Percentiles rank a stretch among this genome's conserved stretches.
These are phyloP conservation scores for Pheosia tremula DNA, from an alignment of 2,888 invertebrate species.

Conservation along the genomic window DNA sequence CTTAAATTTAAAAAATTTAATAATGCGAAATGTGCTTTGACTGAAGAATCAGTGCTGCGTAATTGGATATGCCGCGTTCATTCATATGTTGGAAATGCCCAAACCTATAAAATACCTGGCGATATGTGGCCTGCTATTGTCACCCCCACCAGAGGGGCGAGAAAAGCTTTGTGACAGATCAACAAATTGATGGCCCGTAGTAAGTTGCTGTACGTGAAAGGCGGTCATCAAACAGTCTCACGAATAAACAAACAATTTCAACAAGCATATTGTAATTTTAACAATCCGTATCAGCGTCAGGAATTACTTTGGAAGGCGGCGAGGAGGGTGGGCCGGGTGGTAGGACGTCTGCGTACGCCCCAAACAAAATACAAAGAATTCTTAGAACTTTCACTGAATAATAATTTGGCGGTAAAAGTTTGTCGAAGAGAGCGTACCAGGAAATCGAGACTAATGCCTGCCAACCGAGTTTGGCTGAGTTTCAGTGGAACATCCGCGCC, in stretches of 20 bases:
- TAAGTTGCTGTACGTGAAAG: not conserved
- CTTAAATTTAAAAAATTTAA: no score
- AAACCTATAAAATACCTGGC: conserved; percentile 61
- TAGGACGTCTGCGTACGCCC: conserved; percentile 45
- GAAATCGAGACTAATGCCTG: conserved; percentile 77
- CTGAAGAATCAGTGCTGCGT: conserved; percentile 49
- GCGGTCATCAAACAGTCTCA: not conserved
- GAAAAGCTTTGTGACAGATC: conserved; percentile 23
- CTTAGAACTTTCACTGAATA: conserved; percentile 77
- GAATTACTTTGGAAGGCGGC: conserved; percentile 55
- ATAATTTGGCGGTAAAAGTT: conserved; percentile 77
- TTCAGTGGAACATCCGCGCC: conserved; percentile 79
- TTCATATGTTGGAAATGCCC: conserved; percentile 55
- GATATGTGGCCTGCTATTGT: conserved; percentile 44
- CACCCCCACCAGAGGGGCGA: conserved; percentile 27
- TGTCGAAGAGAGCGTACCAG: conserved; percentile 63
- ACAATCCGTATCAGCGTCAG: conserved; percentile 53
- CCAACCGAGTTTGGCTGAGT: conserved; percentile 71
- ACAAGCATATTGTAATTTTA: conserved; percentile 31
- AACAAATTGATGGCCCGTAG: conserved; percentile 3
- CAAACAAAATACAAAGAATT: conserved; percentile 77
- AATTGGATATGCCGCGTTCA: conserved; percentile 68
- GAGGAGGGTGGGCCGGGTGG: conserved; percentile 46
- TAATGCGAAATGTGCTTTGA: conserved; percentile 45
- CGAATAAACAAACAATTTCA: not conserved